These are phyloP conservation scores for Diarsia dahlii DNA, from an alignment of 2,888 invertebrate genomes.

Conservation along the genomic window DNA sequence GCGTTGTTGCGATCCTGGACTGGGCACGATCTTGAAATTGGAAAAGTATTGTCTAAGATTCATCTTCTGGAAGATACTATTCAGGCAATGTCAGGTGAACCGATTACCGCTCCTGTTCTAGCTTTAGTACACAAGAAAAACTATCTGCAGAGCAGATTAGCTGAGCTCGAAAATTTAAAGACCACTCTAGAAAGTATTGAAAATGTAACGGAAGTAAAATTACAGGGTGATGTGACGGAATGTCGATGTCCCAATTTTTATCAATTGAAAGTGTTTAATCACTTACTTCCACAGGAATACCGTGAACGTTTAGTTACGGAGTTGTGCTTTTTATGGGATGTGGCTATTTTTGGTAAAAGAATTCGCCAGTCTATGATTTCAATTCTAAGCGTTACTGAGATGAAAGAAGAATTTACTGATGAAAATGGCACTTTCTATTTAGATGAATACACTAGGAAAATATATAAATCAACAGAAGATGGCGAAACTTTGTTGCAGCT, in stretches of 20 bases:
- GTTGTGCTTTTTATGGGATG: slow-evolving; percentile 84
- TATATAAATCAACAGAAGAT: slow-evolving; percentile 80
- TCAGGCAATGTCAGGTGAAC: slow-evolving; percentile 76
- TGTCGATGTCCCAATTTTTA: slow-evolving; percentile 84
- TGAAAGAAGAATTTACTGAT: slow-evolving; percentile 84
- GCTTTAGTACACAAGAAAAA: slow-evolving; percentile 81
- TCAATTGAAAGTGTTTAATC: slow-evolving; percentile 85
- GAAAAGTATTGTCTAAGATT: slow-evolving; percentile 82
- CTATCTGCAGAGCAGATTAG: slow-evolving; percentile 79
- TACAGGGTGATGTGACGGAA: slow-evolving; percentile 71
- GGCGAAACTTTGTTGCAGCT: slow-evolving; percentile 80
- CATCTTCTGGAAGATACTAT: slow-evolving; percentile 80
- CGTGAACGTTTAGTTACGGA: slow-evolving; percentile 84
- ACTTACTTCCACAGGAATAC: slow-evolving; percentile 78
- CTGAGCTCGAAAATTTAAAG: slow-evolving; percentile 80
- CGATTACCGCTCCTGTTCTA: slow-evolving; percentile 78
- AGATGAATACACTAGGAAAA: slow-evolving; percentile 84
- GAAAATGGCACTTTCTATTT: slow-evolving; percentile 83
- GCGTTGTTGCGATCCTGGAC: slow-evolving; percentile 80
- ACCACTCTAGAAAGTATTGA: slow-evolving; percentile 77
- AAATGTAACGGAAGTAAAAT: slow-evolving; percentile 63
- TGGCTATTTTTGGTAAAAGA: slow-evolving; percentile 80
- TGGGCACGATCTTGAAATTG: slow-evolving; percentile 81
- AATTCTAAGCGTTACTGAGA: slow-evolving; percentile 82
- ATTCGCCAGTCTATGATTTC: slow-evolving; percentile 84